Base-by-base conservation (phyloP, 2,113 vertebrate genomes). In the Sapajus apella region DNA sequence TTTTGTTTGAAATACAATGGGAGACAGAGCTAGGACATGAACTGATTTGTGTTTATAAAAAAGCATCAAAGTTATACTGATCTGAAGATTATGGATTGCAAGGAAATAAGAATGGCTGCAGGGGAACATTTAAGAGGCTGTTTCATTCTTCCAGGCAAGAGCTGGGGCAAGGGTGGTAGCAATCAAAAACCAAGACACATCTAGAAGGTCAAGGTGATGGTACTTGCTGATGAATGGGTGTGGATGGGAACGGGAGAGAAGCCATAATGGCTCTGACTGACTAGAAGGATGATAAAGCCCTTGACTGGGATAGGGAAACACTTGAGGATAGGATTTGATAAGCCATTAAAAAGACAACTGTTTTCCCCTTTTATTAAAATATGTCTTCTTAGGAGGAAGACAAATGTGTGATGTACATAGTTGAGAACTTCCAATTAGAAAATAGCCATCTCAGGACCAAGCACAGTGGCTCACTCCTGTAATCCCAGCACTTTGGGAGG, bases 371-470 rank as follows among this genome's bases (percentile, higher is more conserved):
- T 93, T 64, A 87, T 95, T 14, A 93, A 96, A 82, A 85, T 81
- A 80, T 77, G 20, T 70, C 50, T 90, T 83, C 2, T 93, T 70
- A 93, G 32, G 47, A 73, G 86, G 88, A 84, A 96, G 77, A 87
- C 37, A 92, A 84, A 77, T 32, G 20, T 58, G 52, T 37, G 84
- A 96, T 87, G 45, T 86, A 68, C 82, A 75, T 55, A 75, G 55
- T 64, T 88, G 82, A 93, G 73, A 37, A 88, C 37, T 88, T 95
- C 32, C 43, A 76, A 91, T 91, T 81, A 91, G 76, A 96, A 93
- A 95, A 80, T 45, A 96, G 30, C 25, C 64, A 70, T 84, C 35
- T 32, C 27, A 30, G 61, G 61, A 64, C 61, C 27, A 64, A 64
- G 27, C 27, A 64, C 13, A 30, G 61, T 64, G 61, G 61, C 5